phyloP scores from a whole-genome alignment of 2,113 vertebrate genomes.

The Sander lucioperca region DNA sequence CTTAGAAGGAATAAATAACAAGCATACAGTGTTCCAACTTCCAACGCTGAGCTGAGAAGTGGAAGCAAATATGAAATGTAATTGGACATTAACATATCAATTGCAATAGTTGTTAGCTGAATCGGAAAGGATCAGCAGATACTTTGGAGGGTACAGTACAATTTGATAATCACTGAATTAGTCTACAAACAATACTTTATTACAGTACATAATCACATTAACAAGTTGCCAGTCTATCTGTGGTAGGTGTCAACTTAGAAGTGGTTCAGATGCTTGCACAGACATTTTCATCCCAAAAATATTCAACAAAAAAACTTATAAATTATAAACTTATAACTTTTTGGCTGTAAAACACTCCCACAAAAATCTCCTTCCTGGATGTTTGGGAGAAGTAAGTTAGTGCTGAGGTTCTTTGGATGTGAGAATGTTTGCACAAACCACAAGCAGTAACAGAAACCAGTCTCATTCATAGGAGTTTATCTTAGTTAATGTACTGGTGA shows the following conservation, averaged over 20 bases:
- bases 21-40: neutral
- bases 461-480: no score
- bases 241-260: neutral
- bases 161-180: neutral
- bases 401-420: neutral
- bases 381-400: neutral
- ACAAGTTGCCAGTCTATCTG: neutral
- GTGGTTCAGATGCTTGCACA: neutral
- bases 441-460: neutral
- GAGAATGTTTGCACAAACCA: neutral
- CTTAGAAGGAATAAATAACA: neutral
- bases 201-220: neutral
- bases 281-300: neutral
- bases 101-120: neutral
- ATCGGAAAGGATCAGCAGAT: neutral
- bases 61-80: conserved; percentile 5
- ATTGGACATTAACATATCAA: conserved; percentile 7
- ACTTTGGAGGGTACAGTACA: neutral
- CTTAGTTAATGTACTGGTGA: neutral
- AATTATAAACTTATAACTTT: no score
- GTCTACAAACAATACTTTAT: conserved; percentile 2
- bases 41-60: neutral
- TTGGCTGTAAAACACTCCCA: no score
- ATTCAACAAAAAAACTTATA: neutral
- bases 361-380: neutral